These are phyloP conservation scores for Drosophila fulvimacula DNA, from an alignment of 2,888 invertebrate genomes.

Conservation along the genomic window DNA sequence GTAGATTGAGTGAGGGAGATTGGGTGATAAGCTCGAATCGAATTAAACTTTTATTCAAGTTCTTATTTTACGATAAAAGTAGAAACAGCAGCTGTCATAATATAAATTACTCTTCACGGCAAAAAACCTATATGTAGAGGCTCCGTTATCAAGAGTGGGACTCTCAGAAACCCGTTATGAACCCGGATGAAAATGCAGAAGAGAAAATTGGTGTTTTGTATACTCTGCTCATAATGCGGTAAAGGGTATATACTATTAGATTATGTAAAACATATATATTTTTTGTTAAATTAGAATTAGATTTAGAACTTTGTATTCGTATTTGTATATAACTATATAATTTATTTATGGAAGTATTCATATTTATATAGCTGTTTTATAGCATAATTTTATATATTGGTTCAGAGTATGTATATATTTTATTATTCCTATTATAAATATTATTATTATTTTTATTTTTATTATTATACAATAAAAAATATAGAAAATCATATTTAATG, in stretches of 20 bases:
- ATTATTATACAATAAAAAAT: too few relatives aligned
- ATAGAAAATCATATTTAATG: too few relatives aligned
- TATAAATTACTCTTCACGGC: conserved; percentile 35
- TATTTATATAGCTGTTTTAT: too few relatives aligned
- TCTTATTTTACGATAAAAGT: conserved; percentile 4
- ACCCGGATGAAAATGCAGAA: conserved; percentile 1
- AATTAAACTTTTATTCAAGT: conserved; percentile 30
- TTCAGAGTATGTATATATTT: too few relatives aligned
- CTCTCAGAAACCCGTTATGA: conserved; percentile 18
- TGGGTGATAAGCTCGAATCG: conserved; percentile 27
- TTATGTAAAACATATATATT: too few relatives aligned
- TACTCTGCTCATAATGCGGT: not conserved
- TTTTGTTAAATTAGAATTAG: too few relatives aligned
- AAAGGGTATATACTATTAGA: not conserved
- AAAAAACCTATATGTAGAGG: not conserved
- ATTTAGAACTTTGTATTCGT: too few relatives aligned
- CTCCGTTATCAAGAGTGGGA: conserved; percentile 27
- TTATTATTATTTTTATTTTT: too few relatives aligned
- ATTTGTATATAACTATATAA: too few relatives aligned
- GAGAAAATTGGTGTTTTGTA: not conserved
- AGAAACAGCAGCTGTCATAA: conserved; percentile 10
- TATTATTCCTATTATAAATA: too few relatives aligned
- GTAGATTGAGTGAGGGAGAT: conserved; percentile 6
- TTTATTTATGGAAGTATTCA: too few relatives aligned
- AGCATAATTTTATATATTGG: too few relatives aligned